phyloP scores from a whole-genome alignment of 2,888 invertebrate genomes.

The Agrotis ipsilon region DNA sequence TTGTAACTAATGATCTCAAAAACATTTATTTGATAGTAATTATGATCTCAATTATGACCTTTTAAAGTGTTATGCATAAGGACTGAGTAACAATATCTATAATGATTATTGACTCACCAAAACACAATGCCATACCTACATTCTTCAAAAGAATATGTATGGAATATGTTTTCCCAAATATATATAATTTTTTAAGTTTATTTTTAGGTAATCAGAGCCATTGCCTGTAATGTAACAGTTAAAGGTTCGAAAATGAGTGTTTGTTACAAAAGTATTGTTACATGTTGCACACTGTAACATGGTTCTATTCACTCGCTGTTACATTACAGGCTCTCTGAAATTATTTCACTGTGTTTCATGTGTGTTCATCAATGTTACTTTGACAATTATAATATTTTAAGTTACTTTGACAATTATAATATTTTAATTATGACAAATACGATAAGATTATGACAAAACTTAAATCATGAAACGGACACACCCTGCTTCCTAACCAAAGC shows the following conservation, averaged over 20 bases:
- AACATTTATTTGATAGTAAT: background rate
- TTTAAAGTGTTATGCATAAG: background rate
- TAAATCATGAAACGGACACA: conserved; percentile 7
- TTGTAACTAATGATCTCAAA: conserved; percentile 17
- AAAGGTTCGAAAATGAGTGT: too few species aligned
- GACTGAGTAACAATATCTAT: background rate
- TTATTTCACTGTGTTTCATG: conserved; percentile 4
- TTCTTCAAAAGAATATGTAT: too few species aligned
- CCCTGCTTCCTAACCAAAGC: background rate
- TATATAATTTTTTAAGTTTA: background rate
- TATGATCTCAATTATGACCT: conserved; percentile 11
- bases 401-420: conserved; percentile 9
- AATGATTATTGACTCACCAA: too few species aligned
- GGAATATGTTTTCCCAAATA: background rate
- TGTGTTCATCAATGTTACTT: background rate
- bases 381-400: conserved; percentile 1
- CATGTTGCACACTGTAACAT: too few species aligned
- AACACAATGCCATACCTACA: too few species aligned
- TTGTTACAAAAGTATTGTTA: too few species aligned
- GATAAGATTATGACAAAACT: conserved; percentile 17
- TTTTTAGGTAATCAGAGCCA: too few species aligned
- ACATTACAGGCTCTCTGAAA: background rate
- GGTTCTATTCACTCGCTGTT: background rate
- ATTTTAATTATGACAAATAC: conserved; percentile 6
- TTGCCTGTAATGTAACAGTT: too few species aligned